A percentile compares a stretch with the other conserved stretches of the same genome.
Conservation (phyloP, 1,140 invertebrate genomes). For the Saccostrea glomerata region DNA sequence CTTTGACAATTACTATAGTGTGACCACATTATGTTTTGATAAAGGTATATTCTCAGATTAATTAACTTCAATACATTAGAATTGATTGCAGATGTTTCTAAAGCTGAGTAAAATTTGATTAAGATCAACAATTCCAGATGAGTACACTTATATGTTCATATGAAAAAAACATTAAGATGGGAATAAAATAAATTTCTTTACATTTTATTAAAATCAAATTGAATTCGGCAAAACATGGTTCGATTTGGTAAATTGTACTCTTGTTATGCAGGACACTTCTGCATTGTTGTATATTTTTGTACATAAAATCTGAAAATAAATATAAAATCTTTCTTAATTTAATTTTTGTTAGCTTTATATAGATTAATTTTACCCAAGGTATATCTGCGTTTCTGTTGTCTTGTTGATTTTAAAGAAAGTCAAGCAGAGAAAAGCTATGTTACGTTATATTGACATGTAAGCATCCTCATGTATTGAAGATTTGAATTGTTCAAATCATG, state of each 20-base stretch:
- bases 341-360: constrained; percentile 12
- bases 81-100: no score
- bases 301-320: constrained; percentile 15
- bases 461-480: no score
- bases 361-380: constrained; percentile 28
- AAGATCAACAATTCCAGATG: no score
- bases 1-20: not conserved
- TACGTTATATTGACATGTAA: no score
- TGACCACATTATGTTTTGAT: no score
- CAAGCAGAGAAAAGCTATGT: no score
- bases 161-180: no score
- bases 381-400: constrained; percentile 25
- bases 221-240: not conserved
- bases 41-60: no score
- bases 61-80: no score
- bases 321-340: not conserved
- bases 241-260: not conserved
- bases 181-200: not conserved
- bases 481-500: no score
- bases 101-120: no score
- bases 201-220: not conserved
- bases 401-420: not conserved
- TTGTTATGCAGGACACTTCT: constrained; percentile 31
- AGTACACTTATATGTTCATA: no score
- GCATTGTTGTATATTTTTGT: constrained; percentile 38